A percentile compares a stretch with the other conserved stretches of the same genome.
These are phyloP conservation scores for Lumbricus terrestris DNA, from an alignment of 2,888 invertebrate species.

Conservation along the genomic window DNA sequence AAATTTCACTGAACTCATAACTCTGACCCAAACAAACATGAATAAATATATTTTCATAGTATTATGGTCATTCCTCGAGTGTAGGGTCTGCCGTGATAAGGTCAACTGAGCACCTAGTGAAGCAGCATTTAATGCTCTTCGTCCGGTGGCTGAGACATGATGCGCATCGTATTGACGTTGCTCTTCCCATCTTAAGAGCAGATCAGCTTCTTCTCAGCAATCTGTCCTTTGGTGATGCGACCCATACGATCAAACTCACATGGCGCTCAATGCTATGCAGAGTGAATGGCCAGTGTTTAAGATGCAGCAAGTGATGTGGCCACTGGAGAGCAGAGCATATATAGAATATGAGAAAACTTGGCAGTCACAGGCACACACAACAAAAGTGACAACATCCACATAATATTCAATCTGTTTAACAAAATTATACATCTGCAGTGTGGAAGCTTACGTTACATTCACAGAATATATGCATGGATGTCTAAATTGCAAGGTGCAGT, in stretches of 20 bases:
- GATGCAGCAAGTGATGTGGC: not conserved
- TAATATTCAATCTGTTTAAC: not conserved
- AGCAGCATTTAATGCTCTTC: not conserved
- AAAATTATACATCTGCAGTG: not conserved
- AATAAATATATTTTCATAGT: not conserved
- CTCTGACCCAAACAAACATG: not conserved
- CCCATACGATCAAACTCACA: not conserved
- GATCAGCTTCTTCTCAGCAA: not conserved
- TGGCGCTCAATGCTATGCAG: not conserved
- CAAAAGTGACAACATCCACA: not conserved
- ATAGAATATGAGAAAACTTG: not conserved
- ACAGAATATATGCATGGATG: not conserved
- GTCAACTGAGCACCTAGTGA: not conserved
- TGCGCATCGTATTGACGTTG: not conserved
- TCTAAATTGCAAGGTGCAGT: not conserved
- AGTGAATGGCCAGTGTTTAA: not conserved
- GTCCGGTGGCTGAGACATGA: not conserved
- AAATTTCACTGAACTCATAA: not conserved
- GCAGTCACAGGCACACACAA: not conserved
- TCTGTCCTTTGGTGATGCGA: not conserved
- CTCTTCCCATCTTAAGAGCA: not conserved
- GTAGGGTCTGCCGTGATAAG: not conserved
- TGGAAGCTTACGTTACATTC: not conserved
- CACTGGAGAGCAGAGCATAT: not conserved
- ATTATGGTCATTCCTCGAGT: not conserved